Conservation (phyloP, 2,888 invertebrate genomes). For the Euclidia mi region DNA sequence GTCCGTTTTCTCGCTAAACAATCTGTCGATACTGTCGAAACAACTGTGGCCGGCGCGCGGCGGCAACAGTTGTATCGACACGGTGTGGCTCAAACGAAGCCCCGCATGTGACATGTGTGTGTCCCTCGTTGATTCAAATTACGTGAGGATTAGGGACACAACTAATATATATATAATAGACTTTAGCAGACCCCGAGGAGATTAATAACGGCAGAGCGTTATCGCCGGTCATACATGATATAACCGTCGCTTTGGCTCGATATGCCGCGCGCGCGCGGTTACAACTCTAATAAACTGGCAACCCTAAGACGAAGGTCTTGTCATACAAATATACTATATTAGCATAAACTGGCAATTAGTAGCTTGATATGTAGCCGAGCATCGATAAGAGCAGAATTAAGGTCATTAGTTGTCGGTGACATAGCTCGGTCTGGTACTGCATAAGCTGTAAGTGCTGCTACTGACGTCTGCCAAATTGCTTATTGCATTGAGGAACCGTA, state of each 20-base stretch:
- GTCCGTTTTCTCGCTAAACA: constrained; percentile 5
- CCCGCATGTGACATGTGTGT: constrained; percentile 3
- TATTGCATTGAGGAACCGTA: too few species aligned
- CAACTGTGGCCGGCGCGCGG: neutral
- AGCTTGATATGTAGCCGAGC: too few species aligned
- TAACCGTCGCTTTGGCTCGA: neutral
- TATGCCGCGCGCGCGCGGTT: neutral
- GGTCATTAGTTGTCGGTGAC: too few species aligned
- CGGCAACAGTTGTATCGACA: neutral
- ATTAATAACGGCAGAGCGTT: neutral
- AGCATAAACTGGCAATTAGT: too few species aligned
- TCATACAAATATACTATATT: too few species aligned
- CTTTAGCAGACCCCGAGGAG: constrained; percentile 13
- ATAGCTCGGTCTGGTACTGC: too few species aligned
- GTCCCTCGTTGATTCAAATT: constrained; percentile 11
- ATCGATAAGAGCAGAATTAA: too few species aligned
- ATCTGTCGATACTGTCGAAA: neutral
- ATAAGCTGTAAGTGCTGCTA: too few species aligned
- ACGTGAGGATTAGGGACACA: constrained; percentile 18
- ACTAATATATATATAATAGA: constrained; percentile 23
- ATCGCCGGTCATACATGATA: constrained; percentile 24
- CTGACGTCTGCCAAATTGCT: too few species aligned
- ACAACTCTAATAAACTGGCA: too few species aligned
- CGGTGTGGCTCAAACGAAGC: constrained; percentile 8
- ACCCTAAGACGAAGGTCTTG: too few species aligned